Conservation (phyloP, 2,113 vertebrate genomes). For the Gracilinanus agilis region DNA sequence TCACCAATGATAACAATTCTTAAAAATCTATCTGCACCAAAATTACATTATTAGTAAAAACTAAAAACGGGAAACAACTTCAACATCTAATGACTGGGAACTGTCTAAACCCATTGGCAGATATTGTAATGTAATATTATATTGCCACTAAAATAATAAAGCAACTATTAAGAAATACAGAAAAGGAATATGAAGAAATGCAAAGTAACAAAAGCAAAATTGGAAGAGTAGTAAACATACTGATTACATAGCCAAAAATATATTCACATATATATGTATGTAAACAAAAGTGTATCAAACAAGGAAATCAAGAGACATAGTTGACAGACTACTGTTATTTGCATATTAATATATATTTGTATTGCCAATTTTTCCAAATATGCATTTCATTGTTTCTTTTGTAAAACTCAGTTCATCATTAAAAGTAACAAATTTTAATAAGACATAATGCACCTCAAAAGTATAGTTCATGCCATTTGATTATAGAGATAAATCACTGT, state of each 20-base stretch:
- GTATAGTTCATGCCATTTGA: too few relatives aligned
- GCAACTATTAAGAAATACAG: background rate
- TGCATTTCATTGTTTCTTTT: background rate
- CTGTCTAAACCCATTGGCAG: background rate
- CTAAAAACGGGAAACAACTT: background rate
- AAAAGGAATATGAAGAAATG: background rate
- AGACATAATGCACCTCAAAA: background rate
- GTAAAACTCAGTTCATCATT: background rate
- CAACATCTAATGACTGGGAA: background rate
- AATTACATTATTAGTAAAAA: background rate
- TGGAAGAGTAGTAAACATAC: background rate
- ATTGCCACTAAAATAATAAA: background rate
- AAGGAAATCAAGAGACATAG: background rate
- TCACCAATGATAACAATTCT: background rate
- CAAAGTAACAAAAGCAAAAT: background rate
- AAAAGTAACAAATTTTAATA: background rate
- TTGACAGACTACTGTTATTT: background rate
- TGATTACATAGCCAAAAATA: background rate
- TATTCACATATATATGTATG: background rate
- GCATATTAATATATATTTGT: background rate
- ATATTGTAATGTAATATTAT: background rate
- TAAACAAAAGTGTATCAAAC: background rate
- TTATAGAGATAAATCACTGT: too few relatives aligned
- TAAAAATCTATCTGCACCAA: background rate
- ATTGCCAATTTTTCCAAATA: background rate